Conservation (phyloP, 2,797 vertebrate species). For the Coregonus suidteri region DNA sequence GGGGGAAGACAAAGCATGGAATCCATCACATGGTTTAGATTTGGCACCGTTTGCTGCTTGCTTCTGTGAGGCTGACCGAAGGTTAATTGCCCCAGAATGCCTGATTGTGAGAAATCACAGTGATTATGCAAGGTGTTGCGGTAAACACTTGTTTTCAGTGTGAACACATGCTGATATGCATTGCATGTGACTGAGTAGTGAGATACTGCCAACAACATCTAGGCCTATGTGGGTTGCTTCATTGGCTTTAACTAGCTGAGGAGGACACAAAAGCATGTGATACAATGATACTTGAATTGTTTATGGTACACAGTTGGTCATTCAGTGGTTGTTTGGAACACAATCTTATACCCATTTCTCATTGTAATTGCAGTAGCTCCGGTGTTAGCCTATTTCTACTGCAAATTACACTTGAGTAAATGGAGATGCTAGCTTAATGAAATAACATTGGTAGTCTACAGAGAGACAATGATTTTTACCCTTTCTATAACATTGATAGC, state of each 20-base stretch:
- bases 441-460: no score
- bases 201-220: neutral
- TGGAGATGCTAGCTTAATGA: no score
- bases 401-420: no score
- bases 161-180: neutral
- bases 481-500: no score
- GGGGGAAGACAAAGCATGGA: neutral
- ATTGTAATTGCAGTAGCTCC: no score
- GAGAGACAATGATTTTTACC: no score
- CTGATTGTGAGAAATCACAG: neutral
- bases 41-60: neutral
- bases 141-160: no score
- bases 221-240: neutral
- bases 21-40: neutral
- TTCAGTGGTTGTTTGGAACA: no score
- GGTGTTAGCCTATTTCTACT: no score
- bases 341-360: no score
- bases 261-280: neutral
- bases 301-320: no score
- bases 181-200: neutral
- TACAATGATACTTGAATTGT: neutral
- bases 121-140: neutral
- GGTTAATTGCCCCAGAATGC: neutral
- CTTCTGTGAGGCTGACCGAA: neutral
- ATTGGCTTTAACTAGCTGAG: neutral